Evolutionary conservation across 2,888 invertebrate genomes (phyloP).

Genomic region (Tipula confusa): DNA sequence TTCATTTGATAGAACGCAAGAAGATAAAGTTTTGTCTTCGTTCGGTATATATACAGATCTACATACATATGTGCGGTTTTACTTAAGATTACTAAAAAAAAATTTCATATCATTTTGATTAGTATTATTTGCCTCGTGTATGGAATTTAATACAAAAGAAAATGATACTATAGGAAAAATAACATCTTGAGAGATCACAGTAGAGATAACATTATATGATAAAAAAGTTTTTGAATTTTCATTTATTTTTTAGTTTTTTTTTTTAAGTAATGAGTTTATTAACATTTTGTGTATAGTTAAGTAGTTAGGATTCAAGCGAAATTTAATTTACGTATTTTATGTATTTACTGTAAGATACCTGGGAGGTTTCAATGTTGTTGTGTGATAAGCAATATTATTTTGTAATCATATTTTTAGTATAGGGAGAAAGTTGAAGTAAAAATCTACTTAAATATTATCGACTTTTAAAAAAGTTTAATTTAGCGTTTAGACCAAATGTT

Average conservation of each 20-base stretch:
- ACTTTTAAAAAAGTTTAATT: too few relatives aligned
- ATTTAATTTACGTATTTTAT: not conserved
- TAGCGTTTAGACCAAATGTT: too few relatives aligned
- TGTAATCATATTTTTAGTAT: not conserved
- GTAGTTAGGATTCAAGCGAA: not conserved
- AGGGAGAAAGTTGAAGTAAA: not conserved
- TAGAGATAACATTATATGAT: not conserved
- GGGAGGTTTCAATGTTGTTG: not conserved
- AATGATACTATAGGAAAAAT: not conserved
- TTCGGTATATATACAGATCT: not conserved
- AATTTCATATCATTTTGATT: not conserved
- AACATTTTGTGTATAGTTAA: not conserved
- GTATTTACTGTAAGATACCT: not conserved
- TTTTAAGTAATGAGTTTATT: not conserved
- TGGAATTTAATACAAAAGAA: not conserved
- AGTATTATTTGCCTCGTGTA: not conserved
- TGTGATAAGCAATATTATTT: not conserved
- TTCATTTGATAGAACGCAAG: not conserved
- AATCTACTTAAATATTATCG: too few relatives aligned
- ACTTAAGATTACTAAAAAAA: not conserved
- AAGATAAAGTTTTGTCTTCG: conserved; percentile 3
- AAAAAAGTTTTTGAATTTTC: not conserved
- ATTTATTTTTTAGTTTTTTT: not conserved
- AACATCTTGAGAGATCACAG: not conserved
- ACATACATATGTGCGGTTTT: not conserved